A percentile compares a stretch with the other conserved stretches of the same genome.
phyloP scores from a whole-genome alignment of 2,113 vertebrate species.

The Callithrix jacchus region DNA sequence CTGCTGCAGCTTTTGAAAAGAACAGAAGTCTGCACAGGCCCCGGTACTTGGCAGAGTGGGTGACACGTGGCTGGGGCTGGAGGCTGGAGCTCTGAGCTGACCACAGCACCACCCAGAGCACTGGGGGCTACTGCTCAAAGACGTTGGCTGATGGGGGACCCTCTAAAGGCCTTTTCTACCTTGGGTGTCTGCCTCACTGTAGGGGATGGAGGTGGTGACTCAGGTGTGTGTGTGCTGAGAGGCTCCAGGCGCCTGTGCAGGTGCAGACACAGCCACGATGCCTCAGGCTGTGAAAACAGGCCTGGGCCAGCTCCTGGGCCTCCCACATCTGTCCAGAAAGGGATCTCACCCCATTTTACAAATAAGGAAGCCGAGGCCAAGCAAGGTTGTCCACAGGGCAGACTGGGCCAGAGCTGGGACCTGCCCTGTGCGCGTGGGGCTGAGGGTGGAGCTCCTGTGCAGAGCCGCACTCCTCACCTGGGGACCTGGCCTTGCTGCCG shows the following conservation, averaged over 20 bases:
- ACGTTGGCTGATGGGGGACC: fast-evolving
- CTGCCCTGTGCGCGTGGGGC: neutral
- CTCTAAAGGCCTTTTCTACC: neutral
- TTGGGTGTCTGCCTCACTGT: neutral
- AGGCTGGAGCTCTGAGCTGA: fast-evolving
- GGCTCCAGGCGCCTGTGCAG: fast-evolving
- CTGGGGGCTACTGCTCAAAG: neutral
- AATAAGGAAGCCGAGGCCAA: neutral
- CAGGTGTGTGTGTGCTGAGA: fast-evolving
- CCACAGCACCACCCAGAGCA: neutral
- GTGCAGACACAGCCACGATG: fast-evolving
- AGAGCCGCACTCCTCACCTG: neutral
- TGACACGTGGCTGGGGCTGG: neutral
- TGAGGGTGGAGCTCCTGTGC: neutral
- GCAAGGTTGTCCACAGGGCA: neutral
- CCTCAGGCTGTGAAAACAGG: fast-evolving
- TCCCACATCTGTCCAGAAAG: neutral
- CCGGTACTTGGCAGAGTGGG: neutral
- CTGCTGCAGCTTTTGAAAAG: neutral
- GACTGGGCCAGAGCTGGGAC: fast-evolving
- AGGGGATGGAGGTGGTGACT: fast-evolving
- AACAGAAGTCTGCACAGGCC: neutral
- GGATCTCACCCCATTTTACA: neutral
- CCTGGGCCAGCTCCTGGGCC: neutral
- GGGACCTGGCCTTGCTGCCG: neutral